Evolutionary conservation across 2,113 vertebrate genomes (phyloP), one percentile per base, ranked within the genome.

Genomic region (Prionailurus bengalensis): DNA sequence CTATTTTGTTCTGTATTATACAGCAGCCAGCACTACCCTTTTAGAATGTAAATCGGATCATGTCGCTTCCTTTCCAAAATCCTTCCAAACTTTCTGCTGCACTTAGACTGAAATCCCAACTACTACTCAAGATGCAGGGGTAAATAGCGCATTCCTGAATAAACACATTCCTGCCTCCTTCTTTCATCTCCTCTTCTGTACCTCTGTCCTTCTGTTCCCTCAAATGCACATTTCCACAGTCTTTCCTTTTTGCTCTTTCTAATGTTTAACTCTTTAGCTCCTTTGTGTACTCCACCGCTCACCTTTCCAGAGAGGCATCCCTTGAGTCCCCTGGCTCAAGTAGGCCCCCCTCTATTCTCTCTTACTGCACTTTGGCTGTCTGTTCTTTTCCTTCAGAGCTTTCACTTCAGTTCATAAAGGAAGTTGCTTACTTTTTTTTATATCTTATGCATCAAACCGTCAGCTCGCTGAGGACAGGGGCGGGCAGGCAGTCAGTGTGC

Each of bases 41-140:
- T 95, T 78, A 91, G 66, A 82, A 93, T 95, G n/a, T 91, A 81
- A 97, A 74, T 82, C 51, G 51, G 36, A 81, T 76, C n/a, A 16
- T 70, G 21, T 89, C 36, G 31, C n/a, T 97, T 95, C 45, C 53
- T 73, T 96, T 87, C 74, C 55, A 76, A 94, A 84, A 81, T 73
- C 29, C 58, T 95, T 94, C 29, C 45, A 89, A 70, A 51, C 63
- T 63, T 93, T 91, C 65, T 36, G 66, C 31, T 89, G 51, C 27
- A 51, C 51, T 96, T 86, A 74, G 48, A 91, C 80, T 80, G 91
- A 95, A 96, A 76, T 84, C n/a, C 16, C 63, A 89, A 16, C 61
- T 78, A 53, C 15, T 78, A 88, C 23, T 25, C 70, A 91, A 27
- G 3, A 92, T 58, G 33, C 15, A 68, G 74, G 15, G 66, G 36